Base-by-base conservation (phyloP, 1,140 invertebrate species). In the Ditylenchus dipsaci region DNA sequence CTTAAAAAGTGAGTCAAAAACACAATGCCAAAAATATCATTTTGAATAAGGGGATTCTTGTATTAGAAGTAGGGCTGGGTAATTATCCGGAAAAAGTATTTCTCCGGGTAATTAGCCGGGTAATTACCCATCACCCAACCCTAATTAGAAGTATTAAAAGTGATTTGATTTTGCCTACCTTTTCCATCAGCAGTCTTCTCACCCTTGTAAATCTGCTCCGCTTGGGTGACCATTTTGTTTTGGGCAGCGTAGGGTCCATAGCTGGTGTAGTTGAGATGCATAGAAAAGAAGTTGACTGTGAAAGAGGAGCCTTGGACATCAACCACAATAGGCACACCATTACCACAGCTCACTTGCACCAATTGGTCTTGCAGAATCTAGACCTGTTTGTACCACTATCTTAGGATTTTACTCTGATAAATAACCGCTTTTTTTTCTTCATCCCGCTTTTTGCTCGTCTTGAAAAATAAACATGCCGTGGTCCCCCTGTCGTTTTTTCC, bases 181-280 rank as follows among this genome's bases (percentile, higher is more conserved):
- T 33, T 30, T n/a, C 68, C 63, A n/a, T 71, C 29, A 33, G 43
- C 69, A 17, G 47, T 68, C 11, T 45, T 68, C 59, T 75, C 73
- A 29, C 73, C 73, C 47, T 61, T 61, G 63, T 69, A 68, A n/a
- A 75, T 76, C 60, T 75, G 73, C 21, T 43, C 42, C 8, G 26
- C 38, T 38, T 60, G 38, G 1, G 65, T 77, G 26, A 77, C 73
- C 38, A 75, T 47, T 47, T 69, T 66, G 49, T 75, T 75, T 43
- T 74, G 53, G 23, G 71, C 70, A 1, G 73, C 72, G 29, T 73
- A 74, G 17, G 64, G 72, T 68, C 72, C 72, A 53, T 75, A 68
- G 3, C 47, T 26, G 13, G 38, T 45, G 29, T 56, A 77, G 64
- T 74, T 68, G 53, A 75, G 56, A 62, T 75, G 73, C 49, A 77